Evolutionary conservation across 2,113 vertebrate species (phyloP), one percentile per base, ranked within the genome.

Genomic region (Corythoichthys haematopterus): DNA sequence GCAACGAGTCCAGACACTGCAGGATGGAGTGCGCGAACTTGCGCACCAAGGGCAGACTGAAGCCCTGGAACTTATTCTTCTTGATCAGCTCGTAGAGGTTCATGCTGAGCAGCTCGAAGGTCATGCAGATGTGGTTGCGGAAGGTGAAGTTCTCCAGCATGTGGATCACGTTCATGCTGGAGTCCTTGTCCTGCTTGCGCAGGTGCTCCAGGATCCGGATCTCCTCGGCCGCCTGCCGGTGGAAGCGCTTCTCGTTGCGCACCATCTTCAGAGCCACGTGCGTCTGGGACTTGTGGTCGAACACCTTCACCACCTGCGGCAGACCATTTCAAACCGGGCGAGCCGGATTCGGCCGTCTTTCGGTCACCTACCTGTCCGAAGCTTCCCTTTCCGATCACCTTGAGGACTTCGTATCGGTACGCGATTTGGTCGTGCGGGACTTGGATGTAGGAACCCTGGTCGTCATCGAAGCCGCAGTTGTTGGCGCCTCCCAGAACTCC

Each of bases 101-200:
- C 96, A 99, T 98, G 90, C 96, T 98, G 76, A 99, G 93, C 84
- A 99, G 90, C 84, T 99, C 97, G 38, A 99, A 99, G 0, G 97
- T 99, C 96, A 99, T 98, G 89, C 97, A 99, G 88, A 99, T 98
- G 90, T 99, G 97, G 91, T 94, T 96, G 61, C 97, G 91, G 93
- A 99, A 99, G 84, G 94, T 98, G 89, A 99, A 99, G 79, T 97
- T 94, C 90, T 99, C 97, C 92, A 99, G 90, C 97, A 99, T 98
- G 91, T 99, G 97, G 86, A 99, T 98, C 85, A 98, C 96, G 62
- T 99, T 99, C 97, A 99, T 99, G 81, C 89, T 90, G 60, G 93
- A 94, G 88, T 98, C 97, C 88, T 96, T 97, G 89, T 99, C 97
- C 86, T 99, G 97, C 77, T 98, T 98, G 72, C 93, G 92, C 77